Evolutionary conservation across 92 coral and sea anemone genomes (phyloP).

Genomic region (Parazoanthus atlanticus): DNA sequence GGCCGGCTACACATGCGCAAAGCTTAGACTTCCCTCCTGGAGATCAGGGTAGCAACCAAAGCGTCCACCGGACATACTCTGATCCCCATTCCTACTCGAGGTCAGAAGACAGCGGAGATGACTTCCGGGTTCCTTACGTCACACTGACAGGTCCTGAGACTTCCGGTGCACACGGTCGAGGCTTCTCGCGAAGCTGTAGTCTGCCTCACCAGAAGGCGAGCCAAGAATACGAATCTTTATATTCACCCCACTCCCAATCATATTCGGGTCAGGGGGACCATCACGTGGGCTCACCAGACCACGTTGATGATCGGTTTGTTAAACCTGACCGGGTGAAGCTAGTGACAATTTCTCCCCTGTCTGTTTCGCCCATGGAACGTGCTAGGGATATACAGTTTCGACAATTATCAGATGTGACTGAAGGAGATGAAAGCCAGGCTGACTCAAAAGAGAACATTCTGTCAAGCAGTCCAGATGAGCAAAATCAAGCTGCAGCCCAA

Average conservation of each 20-base stretch:
- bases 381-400: constrained; percentile 65
- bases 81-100: constrained; percentile 41
- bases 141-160: constrained; percentile 64
- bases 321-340: constrained; percentile 42
- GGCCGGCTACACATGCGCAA: constrained; percentile 35
- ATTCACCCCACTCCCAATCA: constrained; percentile 67
- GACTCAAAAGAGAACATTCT: constrained; percentile 65
- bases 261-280: constrained; percentile 35
- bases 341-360: constrained; percentile 31
- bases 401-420: constrained; percentile 88
- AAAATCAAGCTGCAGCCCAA: background rate
- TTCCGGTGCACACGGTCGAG: constrained; percentile 39
- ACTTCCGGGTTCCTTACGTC: constrained; percentile 49
- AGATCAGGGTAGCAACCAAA: background rate
- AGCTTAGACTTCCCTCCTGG: constrained; percentile 25
- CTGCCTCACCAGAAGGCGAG: constrained; percentile 33
- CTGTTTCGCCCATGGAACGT: constrained; percentile 53
- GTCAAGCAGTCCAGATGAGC: constrained; percentile 23
- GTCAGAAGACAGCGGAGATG: constrained; percentile 38
- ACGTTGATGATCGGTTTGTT: constrained; percentile 14
- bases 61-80: constrained; percentile 41
- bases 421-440: constrained; percentile 78
- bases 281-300: background rate
- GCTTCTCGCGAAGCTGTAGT: constrained; percentile 30
- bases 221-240: constrained; percentile 43